Percentiles rank a stretch among this genome's conserved stretches.
Evolutionary conservation across 2,797 vertebrate species (phyloP).

Genomic region (Phylloscopus collybita): DNA sequence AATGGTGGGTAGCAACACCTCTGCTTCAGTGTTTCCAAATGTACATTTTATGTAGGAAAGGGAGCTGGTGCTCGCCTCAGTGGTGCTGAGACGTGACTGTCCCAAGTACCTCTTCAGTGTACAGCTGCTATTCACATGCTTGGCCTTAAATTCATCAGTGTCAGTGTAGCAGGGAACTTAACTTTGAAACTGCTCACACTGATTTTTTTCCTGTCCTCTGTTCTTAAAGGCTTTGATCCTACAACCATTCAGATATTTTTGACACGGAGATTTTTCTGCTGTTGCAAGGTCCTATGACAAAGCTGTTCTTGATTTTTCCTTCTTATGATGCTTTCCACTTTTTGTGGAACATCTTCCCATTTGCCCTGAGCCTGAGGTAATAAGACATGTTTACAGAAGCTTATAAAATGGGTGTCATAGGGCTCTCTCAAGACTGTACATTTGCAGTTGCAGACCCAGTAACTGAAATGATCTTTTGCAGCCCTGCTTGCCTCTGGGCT

Average conservation of each 20-base stretch:
- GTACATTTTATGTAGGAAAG: not conserved
- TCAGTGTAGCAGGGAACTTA: not conserved
- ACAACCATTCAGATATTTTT: not conserved
- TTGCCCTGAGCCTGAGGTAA: not conserved
- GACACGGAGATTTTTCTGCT: not conserved
- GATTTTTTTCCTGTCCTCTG: not conserved
- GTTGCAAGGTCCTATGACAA: not conserved
- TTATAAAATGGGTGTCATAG: not conserved
- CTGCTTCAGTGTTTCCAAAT: not conserved
- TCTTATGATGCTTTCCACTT: not conserved
- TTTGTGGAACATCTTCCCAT: not conserved
- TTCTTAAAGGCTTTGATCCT: not conserved
- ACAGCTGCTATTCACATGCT: not conserved
- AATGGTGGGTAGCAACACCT: not conserved
- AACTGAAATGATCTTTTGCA: not conserved
- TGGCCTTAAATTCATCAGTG: not conserved
- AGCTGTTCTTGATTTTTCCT: not conserved
- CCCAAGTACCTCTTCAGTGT: not conserved
- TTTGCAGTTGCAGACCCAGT: not conserved
- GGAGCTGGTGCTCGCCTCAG: not conserved
- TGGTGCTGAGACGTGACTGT: not conserved
- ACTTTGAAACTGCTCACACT: not conserved
- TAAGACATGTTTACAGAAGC: not conserved
- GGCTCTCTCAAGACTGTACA: not conserved
- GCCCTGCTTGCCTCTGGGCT: not conserved